Base-by-base conservation (phyloP, 2,797 vertebrate species). In the Malurus leucopterus region DNA sequence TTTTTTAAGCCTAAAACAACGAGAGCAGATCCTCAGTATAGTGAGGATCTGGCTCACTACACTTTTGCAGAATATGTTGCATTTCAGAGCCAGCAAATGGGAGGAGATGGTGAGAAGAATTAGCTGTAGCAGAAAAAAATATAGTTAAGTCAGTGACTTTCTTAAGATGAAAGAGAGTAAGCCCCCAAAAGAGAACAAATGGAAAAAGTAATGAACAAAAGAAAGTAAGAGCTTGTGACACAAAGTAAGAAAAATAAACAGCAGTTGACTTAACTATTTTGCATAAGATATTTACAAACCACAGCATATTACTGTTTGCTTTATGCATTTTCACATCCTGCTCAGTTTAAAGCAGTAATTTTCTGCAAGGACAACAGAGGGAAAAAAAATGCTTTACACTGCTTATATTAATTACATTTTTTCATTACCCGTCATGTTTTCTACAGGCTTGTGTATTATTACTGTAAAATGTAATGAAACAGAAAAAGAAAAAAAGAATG, bases 381-480 rank as follows among this genome's bases (percentile, higher is more conserved):
- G 73, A 96, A 97, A 97, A 96, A 96, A 92, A 96, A 96, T 95
- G 95, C 96, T 97, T 97, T 98, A 96, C 96, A 92, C 95, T 97
- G 97, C 97, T 97, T 97, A 97, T 98, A 98, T 98, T 98, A 98
- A 98, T 98, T 98, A 97, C 97, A 97, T 97, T 97, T 98, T 97
- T 98, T 98, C 97, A 98, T 98, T 98, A 97, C 97, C 97, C 96
- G 13, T 98, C 97, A 97, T 98, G 97, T 97, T 97, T 98, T 97
- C 96, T 97, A 97, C 95, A 97, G 96, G 96, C 97, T 98, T 97
- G 97, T 97, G 97, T 97, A 97, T 97, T 98, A 98, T 98, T 98
- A 97, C 97, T 96, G 96, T 97, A 96, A 97, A 98, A 97, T 97
- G 97, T 98, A 98, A 97, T 98, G 97, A 98, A 98, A 98, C 96